Base-by-base conservation (phyloP, 2,888 invertebrate genomes). In the Dasysyrphus tricinctus region DNA sequence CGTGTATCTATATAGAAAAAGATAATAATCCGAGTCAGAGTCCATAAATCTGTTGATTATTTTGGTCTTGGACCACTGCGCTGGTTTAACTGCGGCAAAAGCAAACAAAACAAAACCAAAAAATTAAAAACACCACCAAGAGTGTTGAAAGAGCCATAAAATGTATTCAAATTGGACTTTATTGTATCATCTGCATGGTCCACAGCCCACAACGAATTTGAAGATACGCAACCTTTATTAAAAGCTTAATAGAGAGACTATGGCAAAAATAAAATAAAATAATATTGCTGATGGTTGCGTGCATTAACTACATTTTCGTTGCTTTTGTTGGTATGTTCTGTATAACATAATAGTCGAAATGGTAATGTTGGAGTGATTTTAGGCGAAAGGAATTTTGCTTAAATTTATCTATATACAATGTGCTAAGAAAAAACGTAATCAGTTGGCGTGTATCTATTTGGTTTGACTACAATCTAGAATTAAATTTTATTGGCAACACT, bases 101-200 rank as follows among this genome's bases (percentile, higher is more conserved):
- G 19, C 42, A 49, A 16, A 49, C 2, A 47, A 9, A 19, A 2
- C n/a, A n/a, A 59, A 19, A 12, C 12, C 29, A 24, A 14, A 24
- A 9, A 11, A 54, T 29, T 54, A 12, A 54, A 54, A 54, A 7
- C 29, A 54, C 42, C 54, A 63, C 12, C 42, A 44, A 37, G 37
- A 34, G 79, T 73, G 72, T 73, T 79, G 73, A 72, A 72, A 79
- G 57, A 16, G 34, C 65, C 32, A 67, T 59, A 74, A 67, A 74
- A 51, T 65, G 57, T 79, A 79, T 74, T 67, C 65, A 79, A 79
- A 79, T 79, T 42, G 34, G 61, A 54, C n/a, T 42, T 61, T 57
- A 19, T 72, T 57, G 44, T 49, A 67, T 59, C 59, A 57, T 57
- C 57, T 57, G 57, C 32, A 65, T 29, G 49, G 63, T 57, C 70